These are phyloP conservation scores for Agriopis marginaria DNA, from an alignment of 2,888 invertebrate genomes.

Conservation along the genomic window DNA sequence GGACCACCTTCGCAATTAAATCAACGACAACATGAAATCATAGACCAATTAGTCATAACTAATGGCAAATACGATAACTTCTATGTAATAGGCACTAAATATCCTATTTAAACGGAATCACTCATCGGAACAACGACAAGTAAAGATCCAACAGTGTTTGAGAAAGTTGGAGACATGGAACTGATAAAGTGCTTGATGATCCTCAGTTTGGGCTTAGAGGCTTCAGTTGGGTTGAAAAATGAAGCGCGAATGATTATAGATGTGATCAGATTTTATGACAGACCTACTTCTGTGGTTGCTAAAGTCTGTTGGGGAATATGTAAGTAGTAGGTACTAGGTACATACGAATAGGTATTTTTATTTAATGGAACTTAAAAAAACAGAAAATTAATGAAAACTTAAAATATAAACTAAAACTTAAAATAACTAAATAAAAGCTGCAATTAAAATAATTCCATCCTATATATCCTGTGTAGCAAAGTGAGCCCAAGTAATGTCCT, in stretches of 20 bases:
- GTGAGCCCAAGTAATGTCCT: too few species aligned
- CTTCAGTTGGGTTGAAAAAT: constrained; percentile 33
- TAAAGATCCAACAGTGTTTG: background rate
- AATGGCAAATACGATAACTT: background rate
- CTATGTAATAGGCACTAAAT: background rate
- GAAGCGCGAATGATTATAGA: constrained; percentile 61
- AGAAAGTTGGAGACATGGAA: background rate
- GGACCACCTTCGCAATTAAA: background rate
- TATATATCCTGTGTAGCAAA: background rate
- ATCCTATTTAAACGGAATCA: background rate
- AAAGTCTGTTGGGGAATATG: constrained; percentile 62
- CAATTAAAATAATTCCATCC: background rate
- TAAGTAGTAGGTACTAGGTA: constrained; percentile 54
- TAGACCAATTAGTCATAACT: background rate
- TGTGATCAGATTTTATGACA: constrained; percentile 58
- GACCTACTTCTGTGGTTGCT: constrained; percentile 59
- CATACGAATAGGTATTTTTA: too few species aligned
- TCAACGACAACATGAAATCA: background rate
- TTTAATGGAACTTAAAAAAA: too few species aligned
- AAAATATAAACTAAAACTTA: too few species aligned
- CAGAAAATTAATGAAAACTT: too few species aligned
- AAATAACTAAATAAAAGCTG: too few species aligned
- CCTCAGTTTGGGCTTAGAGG: constrained; percentile 4
- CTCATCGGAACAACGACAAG: background rate
- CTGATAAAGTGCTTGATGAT: background rate